Evolutionary conservation across 2,113 vertebrate genomes (phyloP).

Genomic region (Dryoscopus gambensis): DNA sequence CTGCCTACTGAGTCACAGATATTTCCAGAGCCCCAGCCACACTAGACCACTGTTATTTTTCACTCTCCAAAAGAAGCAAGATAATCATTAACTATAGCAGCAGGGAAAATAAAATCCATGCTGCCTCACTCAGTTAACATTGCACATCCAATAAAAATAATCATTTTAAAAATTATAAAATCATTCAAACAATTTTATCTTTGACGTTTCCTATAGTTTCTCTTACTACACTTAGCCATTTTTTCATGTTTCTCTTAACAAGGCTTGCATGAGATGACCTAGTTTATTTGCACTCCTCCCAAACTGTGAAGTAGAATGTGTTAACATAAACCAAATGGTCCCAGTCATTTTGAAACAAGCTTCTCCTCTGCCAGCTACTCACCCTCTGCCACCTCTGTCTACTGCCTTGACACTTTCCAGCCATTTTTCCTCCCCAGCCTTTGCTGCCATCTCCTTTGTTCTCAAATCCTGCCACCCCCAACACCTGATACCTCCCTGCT

Average conservation of each 20-base stretch:
- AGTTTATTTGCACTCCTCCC: slow-evolving; percentile 56
- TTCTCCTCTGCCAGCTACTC: slow-evolving; percentile 41
- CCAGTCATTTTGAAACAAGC: slow-evolving; percentile 43
- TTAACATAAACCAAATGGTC: slow-evolving; percentile 62
- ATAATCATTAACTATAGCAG: background rate
- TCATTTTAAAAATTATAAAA: background rate
- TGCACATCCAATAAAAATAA: slow-evolving; percentile 37
- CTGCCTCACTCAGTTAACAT: background rate
- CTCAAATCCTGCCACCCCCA: background rate
- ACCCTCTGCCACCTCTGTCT: slow-evolving; percentile 32
- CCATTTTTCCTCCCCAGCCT: background rate
- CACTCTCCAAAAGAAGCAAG: slow-evolving; percentile 8
- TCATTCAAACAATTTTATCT: slow-evolving; percentile 14
- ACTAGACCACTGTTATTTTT: slow-evolving; percentile 14
- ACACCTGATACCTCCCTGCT: background rate
- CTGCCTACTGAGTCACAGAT: background rate
- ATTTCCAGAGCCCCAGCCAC: background rate
- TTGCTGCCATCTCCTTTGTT: background rate
- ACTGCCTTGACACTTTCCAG: slow-evolving; percentile 21
- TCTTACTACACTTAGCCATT: slow-evolving; percentile 15
- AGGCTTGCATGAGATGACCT: slow-evolving; percentile 50
- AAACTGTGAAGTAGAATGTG: slow-evolving; percentile 55
- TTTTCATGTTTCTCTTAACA: slow-evolving; percentile 47
- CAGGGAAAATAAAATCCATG: background rate
- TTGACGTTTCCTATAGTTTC: background rate